phyloP scores from a whole-genome alignment of 64 coral and sea anemone genomes.

The Montipora cactus region DNA sequence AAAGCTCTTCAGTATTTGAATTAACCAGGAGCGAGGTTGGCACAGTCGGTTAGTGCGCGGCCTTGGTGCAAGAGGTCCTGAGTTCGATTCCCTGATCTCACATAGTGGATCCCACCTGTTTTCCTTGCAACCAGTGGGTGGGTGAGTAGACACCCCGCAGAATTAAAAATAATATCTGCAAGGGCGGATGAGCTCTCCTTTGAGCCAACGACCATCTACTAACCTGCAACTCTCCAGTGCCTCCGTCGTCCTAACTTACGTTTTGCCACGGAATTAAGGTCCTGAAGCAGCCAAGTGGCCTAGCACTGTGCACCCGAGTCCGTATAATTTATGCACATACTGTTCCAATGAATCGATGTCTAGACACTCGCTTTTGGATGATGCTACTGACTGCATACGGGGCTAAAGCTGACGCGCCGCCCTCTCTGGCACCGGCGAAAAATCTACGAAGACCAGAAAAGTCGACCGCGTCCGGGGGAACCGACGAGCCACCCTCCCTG shows the following conservation, averaged over 20 bases:
- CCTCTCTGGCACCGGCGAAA: background rate
- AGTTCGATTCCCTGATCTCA: no score
- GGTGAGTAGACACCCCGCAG: no score
- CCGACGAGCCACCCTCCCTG: background rate
- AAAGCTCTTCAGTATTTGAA: no score
- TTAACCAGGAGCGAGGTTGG: no score
- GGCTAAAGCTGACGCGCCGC: background rate
- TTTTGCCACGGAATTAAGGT: slow-evolving; percentile 11
- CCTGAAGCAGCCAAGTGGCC: slow-evolving; percentile 6
- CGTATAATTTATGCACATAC: no score
- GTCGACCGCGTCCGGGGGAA: background rate
- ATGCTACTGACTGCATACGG: background rate
- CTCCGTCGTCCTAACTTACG: background rate
- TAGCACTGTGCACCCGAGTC: background rate
- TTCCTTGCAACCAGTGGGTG: no score
- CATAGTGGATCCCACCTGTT: no score
- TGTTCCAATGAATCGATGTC: background rate
- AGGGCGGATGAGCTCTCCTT: no score
- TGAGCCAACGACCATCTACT: background rate
- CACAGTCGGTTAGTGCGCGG: no score
- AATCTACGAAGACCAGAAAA: background rate
- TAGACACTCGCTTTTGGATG: background rate
- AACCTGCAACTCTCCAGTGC: background rate
- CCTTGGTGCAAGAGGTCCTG: no score
- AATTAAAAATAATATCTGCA: no score